Conservation (phyloP, 2,888 invertebrate genomes). For the Drepana falcataria region DNA sequence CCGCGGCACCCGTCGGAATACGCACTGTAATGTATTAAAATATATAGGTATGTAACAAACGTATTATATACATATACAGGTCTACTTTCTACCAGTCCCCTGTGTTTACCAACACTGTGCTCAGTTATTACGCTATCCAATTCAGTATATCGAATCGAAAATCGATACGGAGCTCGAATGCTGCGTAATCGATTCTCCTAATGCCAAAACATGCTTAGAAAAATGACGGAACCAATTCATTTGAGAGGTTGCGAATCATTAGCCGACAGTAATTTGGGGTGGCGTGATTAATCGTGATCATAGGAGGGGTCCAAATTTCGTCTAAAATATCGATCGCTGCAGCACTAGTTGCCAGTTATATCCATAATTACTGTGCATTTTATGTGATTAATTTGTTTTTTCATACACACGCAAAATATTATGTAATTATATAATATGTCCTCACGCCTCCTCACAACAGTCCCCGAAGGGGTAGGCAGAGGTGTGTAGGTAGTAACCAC, state of each 20-base stretch:
- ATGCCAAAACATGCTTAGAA: constrained; percentile 20
- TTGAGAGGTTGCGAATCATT: constrained; percentile 41
- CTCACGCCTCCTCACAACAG: no score
- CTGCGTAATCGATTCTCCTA: constrained; percentile 8
- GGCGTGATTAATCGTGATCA: constrained; percentile 41
- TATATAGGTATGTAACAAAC: neutral
- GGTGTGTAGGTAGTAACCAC: no score
- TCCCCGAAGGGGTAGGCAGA: no score
- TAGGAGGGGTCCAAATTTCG: constrained; percentile 9
- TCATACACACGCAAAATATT: no score
- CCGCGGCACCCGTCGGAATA: neutral
- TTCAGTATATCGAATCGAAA: constrained; percentile 9
- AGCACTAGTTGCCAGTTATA: neutral
- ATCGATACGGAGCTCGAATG: constrained; percentile 7
- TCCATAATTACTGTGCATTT: neutral
- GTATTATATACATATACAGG: neutral
- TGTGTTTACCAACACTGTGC: neutral
- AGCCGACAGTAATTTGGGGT: constrained; percentile 29
- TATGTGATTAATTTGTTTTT: no score
- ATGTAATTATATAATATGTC: no score
- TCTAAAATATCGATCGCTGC: constrained; percentile 12
- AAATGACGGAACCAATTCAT: constrained; percentile 29
- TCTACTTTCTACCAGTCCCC: neutral
- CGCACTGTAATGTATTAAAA: neutral
- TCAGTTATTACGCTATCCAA: constrained; percentile 9